phyloP scores from a whole-genome alignment of 2,113 vertebrate genomes.

The Ameiurus melas region DNA sequence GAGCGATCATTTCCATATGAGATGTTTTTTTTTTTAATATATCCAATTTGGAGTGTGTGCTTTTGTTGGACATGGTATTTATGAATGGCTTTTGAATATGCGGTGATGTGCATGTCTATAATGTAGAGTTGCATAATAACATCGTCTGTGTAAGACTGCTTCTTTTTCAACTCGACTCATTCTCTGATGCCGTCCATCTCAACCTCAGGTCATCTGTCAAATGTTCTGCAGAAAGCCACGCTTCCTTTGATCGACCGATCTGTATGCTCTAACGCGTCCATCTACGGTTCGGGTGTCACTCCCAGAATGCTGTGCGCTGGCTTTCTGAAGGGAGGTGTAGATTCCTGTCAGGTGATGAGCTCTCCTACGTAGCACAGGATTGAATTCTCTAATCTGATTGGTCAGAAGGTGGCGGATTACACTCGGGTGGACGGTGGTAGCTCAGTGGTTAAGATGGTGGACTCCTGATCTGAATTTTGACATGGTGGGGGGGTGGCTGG shows the following conservation, averaged over 20 bases:
- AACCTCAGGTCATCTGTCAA: conserved; percentile 65
- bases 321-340: conserved; percentile 64
- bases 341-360: conserved; percentile 80
- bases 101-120: neutral
- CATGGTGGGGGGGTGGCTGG: no score
- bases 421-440: no score
- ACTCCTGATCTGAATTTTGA: no score
- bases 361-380: neutral
- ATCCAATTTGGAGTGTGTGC: no score
- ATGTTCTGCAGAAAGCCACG: conserved; percentile 69
- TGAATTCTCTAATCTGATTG: neutral
- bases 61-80: neutral
- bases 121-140: neutral
- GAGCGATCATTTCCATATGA: neutral
- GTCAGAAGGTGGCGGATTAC: neutral
- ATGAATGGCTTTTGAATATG: no score
- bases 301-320: conserved; percentile 79
- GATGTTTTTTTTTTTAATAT: no score
- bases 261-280: conserved; percentile 65
- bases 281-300: conserved; percentile 71
- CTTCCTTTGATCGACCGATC: conserved; percentile 64
- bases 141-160: neutral
- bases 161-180: neutral
- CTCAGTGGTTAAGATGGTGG: no score
- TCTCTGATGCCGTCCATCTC: neutral